Base-by-base conservation (phyloP, 1,140 invertebrate genomes). In the Drosophila equinoxialis region DNA sequence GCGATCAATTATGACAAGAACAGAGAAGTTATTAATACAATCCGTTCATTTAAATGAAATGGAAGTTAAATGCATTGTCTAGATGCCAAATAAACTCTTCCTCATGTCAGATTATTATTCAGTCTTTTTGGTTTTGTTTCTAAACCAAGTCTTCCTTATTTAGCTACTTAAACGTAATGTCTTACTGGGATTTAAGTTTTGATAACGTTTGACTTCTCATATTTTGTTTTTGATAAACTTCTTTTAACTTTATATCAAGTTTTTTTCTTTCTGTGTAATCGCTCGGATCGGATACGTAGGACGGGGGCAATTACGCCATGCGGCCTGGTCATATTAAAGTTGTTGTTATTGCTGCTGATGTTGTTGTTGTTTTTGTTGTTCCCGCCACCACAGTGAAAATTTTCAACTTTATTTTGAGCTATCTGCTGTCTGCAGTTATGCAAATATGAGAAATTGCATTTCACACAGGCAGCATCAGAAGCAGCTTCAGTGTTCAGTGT, bases 401-500 rank as follows among this genome's bases (percentile, higher is more conserved):
- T 87, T 51, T 77, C 83, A 86, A 86, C 83, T 86, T 86, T 86
- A 86, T 86, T 86, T 86, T 86, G 83, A 86, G 83, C 83, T 86
- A 86, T 86, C 83, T 89, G 76, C 83, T 86, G 84, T 87, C 83
- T 86, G 83, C 83, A 86, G 83, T 87, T 86, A 87, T 86, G 83
- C 83, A 86, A 86, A 86, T 86, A 86, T 86, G 83, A 89, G 84
- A 86, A 86, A 86, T 86, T 86, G 83, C 83, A 86, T 86, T 86
- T 89, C 77, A 87, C 83, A 80, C 83, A 86, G 66, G 74, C 74
- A 74, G 54, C 72, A 41, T 45, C 73, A 26, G 37, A 5, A 20
- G 63, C 3, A 3, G 14, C 26, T 14, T 23, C 30, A n/a, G 20
- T 6, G 45, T 48, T 14, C 13, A 23, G 30, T 6, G n/a, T n/a